phyloP scores from a whole-genome alignment of 2,797 vertebrate genomes.

The Bradypodion pumilum region DNA sequence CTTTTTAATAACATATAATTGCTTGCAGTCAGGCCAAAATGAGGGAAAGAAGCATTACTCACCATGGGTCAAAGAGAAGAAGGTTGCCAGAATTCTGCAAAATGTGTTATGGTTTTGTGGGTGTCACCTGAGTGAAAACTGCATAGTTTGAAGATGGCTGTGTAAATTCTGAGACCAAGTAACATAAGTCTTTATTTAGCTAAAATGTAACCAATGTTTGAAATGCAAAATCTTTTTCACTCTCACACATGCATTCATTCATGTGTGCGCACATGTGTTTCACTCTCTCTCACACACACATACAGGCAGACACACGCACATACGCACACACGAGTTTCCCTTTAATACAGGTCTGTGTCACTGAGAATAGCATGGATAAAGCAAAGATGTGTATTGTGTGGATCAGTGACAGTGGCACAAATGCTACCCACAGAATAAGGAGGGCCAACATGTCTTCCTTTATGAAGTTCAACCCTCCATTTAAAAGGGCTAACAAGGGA shows the following conservation, averaged over 20 bases:
- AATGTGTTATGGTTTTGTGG: background rate
- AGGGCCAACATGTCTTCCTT: no score
- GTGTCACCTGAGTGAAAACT: background rate
- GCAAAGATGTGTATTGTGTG: no score
- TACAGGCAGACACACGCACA: no score
- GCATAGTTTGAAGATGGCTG: background rate
- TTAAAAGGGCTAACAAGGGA: no score
- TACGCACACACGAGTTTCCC: no score
- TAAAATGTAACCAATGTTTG: background rate
- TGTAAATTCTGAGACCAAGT: background rate
- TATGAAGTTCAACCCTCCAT: no score
- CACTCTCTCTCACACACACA: background rate
- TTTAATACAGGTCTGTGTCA: background rate
- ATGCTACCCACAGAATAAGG: no score
- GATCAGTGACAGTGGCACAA: no score
- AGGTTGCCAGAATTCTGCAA: background rate
- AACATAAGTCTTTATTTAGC: background rate
- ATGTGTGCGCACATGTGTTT: no score
- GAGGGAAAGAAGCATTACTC: background rate
- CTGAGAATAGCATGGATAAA: background rate
- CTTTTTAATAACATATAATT: background rate
- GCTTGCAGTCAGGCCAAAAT: background rate
- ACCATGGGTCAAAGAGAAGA: background rate
- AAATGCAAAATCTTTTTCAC: no score
- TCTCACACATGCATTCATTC: background rate